phyloP scores from a whole-genome alignment of 2,888 invertebrate species.

The Thecocarcelia acutangulata region DNA sequence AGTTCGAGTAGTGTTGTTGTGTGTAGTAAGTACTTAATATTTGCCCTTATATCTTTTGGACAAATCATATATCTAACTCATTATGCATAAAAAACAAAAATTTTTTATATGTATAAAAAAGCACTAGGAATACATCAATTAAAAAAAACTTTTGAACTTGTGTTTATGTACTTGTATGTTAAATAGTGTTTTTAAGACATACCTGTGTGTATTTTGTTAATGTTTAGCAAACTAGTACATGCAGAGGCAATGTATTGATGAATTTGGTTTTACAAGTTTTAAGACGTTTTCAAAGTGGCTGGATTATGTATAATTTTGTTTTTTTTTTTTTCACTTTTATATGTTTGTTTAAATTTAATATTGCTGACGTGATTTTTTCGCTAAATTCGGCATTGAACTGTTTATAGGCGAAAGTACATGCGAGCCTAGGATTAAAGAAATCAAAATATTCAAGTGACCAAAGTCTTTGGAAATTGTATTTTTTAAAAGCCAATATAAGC shows the following conservation, averaged over 20 bases:
- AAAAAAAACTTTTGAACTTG: not conserved
- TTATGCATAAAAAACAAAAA: too few relatives aligned
- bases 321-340: conserved; percentile 5
- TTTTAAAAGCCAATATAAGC: conserved; percentile 25
- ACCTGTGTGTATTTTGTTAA: conserved; percentile 39
- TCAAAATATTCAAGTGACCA: conserved; percentile 24
- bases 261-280: conserved; percentile 24
- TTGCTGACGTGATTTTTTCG: conserved; percentile 52
- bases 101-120: too few relatives aligned
- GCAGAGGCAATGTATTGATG: conserved; percentile 39
- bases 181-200: conserved; percentile 20
- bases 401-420: conserved; percentile 56
- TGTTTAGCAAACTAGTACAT: conserved; percentile 57
- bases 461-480: not conserved
- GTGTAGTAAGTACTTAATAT: too few relatives aligned
- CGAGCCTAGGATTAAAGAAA: conserved; percentile 60
- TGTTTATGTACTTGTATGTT: too few relatives aligned
- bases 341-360: conserved; percentile 30
- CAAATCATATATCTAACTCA: too few relatives aligned
- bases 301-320: conserved; percentile 6
- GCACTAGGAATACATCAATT: too few relatives aligned
- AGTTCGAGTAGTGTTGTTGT: too few relatives aligned
- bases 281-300: conserved; percentile 44
- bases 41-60: too few relatives aligned
- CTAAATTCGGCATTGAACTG: conserved; percentile 54